Percentiles rank a stretch among this genome's conserved stretches.
Evolutionary conservation across 2,888 invertebrate species (phyloP).

Genomic region (Metallyticus violacea): DNA sequence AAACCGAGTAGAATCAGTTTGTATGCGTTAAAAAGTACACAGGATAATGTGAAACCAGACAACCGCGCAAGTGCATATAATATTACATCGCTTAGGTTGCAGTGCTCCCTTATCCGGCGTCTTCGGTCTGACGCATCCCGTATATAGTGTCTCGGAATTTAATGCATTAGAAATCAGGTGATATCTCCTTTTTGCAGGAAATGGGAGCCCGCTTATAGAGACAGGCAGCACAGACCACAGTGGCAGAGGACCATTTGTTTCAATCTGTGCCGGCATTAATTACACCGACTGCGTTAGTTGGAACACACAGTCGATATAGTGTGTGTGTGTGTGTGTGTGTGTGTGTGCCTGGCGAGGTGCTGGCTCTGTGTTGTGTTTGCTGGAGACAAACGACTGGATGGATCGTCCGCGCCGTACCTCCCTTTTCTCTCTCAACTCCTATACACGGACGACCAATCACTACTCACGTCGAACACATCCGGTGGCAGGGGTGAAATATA

Average conservation of each 20-base stretch:
- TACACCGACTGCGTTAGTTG: constrained; percentile 4
- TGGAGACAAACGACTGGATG: neutral
- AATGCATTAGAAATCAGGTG: too few relatives aligned
- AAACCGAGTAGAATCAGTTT: too few relatives aligned
- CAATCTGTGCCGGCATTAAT: constrained; percentile 30
- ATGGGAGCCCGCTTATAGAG: too few relatives aligned
- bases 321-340: neutral
- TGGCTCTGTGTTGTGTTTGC: neutral
- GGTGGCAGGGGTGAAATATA: constrained; percentile 19
- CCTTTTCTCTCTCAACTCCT: neutral
- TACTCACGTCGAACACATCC: constrained; percentile 14
- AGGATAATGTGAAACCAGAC: too few relatives aligned
- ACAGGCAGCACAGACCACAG: neutral
- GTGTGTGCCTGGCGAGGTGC: too few relatives aligned
- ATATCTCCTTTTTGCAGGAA: neutral
- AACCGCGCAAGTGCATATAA: too few relatives aligned
- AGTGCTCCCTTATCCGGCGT: too few relatives aligned
- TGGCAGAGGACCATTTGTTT: constrained; percentile 27
- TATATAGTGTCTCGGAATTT: too few relatives aligned
- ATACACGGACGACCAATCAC: constrained; percentile 13
- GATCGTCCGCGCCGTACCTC: neutral
- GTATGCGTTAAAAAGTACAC: too few relatives aligned
- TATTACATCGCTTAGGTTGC: too few relatives aligned
- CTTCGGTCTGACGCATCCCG: too few relatives aligned
- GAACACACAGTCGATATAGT: neutral